Base-by-base conservation (phyloP, 2,797 vertebrate genomes). In the Trachurus trachurus region DNA sequence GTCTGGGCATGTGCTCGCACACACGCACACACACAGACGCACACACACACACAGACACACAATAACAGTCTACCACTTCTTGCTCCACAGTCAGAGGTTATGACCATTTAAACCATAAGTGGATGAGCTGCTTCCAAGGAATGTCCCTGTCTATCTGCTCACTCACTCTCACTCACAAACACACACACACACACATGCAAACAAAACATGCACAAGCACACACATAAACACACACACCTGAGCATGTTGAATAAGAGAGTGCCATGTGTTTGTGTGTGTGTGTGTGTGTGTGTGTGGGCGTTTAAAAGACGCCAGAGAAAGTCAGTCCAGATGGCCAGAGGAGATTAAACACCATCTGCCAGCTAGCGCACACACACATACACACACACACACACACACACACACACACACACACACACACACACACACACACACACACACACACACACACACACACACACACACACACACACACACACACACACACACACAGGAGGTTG, bases 321-420 rank as follows among this genome's bases (percentile, higher is more conserved):
- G 92, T 94, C 89, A 62, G 92, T 89, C 87, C 95, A 95, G 95
- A 95, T 95, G 94, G 94, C 81, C 74, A 19, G 31, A 85, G 89
- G 92, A 94, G 93, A 95, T 94, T 94, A 95, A 90, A 93, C 90
- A 91, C 93, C 94, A 94, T 94, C 94, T 95, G 95, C 87, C 91
- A 90, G 71, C 74, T 34, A 90, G 76, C 56, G 34, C 61, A n/a
- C n/a, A n/a, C n/a, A n/a, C n/a, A n/a, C n/a, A n/a, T n/a, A 45
- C 74, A 39, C 60, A 13, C 79, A 63, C 40, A 44, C 67, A 59
- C 64, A 54, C 82, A 34, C 67, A 71, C 71, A 66, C 47, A n/a
- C 42, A 44, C 44, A 75, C 67, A 75, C 71, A 71, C 63, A 70
- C 74, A 84, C 74, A 45, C 74, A 39, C 60, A 13, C 79, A 63